These are phyloP conservation scores for Xenopus laevis DNA, from an alignment of 2,113 vertebrate genomes.

Conservation along the genomic window DNA sequence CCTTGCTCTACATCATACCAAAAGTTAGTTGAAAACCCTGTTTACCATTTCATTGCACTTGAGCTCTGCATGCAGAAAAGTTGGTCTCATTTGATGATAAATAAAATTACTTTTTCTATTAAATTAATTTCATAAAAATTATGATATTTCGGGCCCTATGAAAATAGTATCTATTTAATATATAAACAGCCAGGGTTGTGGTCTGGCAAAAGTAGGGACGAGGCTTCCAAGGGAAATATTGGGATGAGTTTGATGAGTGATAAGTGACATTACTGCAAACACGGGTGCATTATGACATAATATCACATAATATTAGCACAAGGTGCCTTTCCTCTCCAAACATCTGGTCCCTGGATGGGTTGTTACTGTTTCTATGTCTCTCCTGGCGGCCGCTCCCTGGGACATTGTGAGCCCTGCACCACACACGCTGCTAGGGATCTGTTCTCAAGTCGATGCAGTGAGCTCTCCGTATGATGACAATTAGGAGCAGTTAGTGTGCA, in stretches of 20 bases:
- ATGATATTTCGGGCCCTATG: no score
- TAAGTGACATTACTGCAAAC: slow-evolving; percentile 26
- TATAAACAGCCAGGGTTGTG: no score
- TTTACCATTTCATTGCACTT: no score
- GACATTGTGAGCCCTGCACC: slow-evolving; percentile 46
- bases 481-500: slow-evolving; percentile 68
- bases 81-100: no score
- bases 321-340: slow-evolving; percentile 52
- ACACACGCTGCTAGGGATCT: slow-evolving; percentile 58
- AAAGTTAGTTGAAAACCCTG: no score
- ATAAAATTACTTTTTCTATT: no score
- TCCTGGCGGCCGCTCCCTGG: slow-evolving; percentile 39
- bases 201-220: no score
- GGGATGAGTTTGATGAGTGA: slow-evolving; percentile 1
- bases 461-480: slow-evolving; percentile 66
- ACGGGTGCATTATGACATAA: neutral
- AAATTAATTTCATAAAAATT: no score
- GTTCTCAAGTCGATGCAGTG: slow-evolving; percentile 67
- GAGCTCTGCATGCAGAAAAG: no score
- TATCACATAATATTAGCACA: slow-evolving; percentile 42
- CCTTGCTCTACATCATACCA: no score
- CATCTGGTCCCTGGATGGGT: slow-evolving; percentile 64
- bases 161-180: no score
- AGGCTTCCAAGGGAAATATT: neutral
- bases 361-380: slow-evolving; percentile 46